These are phyloP conservation scores for Varanus komodoensis DNA, from an alignment of 2,113 vertebrate species.

Conservation along the genomic window DNA sequence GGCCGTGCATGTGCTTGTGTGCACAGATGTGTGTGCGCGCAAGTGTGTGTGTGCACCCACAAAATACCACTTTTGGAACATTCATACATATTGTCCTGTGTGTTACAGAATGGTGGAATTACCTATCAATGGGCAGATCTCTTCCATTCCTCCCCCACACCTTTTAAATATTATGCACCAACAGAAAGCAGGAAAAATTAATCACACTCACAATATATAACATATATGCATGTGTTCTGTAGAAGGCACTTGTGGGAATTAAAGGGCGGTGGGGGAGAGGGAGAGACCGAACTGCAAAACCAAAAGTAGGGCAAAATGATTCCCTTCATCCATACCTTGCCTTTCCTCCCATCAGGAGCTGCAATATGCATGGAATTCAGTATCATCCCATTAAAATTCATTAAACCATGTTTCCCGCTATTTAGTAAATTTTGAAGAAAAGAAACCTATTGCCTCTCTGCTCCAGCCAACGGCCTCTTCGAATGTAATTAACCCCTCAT, in stretches of 20 bases:
- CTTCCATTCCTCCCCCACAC: constrained; percentile 31
- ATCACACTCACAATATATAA: constrained; percentile 37
- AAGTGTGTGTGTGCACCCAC: constrained; percentile 18
- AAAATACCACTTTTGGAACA: constrained; percentile 54
- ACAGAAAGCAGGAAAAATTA: constrained; percentile 11
- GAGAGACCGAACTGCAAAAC: constrained; percentile 64
- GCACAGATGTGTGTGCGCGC: no score
- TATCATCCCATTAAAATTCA: constrained; percentile 76
- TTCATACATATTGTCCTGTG: constrained; percentile 58
- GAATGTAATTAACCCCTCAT: constrained; percentile 76
- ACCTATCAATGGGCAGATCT: constrained; percentile 54
- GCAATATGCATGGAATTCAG: constrained; percentile 75
- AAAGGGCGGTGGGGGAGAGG: not conserved
- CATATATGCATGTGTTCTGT: not conserved
- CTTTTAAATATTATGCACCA: constrained; percentile 15
- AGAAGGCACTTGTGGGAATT: constrained; percentile 63
- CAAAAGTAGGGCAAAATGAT: constrained; percentile 73
- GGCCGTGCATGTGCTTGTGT: no score
- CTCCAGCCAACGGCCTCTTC: constrained; percentile 65
- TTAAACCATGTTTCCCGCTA: constrained; percentile 72
- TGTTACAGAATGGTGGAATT: constrained; percentile 64
- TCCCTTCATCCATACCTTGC: constrained; percentile 72
- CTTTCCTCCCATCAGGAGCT: constrained; percentile 74
- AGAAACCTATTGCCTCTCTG: constrained; percentile 68
- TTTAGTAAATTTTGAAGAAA: constrained; percentile 77